Evolutionary conservation across 2,113 vertebrate species (phyloP), one percentile per base, ranked within the genome.

Genomic region (Hirundichthys speculiger): DNA sequence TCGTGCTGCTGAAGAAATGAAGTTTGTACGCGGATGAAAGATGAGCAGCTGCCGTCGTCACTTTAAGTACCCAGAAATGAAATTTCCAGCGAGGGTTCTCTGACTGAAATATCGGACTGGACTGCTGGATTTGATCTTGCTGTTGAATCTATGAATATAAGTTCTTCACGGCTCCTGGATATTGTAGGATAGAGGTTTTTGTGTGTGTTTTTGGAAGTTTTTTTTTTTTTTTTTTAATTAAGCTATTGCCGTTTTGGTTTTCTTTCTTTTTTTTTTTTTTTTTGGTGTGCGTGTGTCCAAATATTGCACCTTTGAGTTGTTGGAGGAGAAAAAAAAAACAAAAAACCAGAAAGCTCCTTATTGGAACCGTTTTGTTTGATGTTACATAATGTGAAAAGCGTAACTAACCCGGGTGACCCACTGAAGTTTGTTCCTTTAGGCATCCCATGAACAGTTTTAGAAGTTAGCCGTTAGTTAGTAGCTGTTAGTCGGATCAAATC

Each of bases 21-120:
- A 15, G 51, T 65, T 50, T 43, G 4, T 64, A 40, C 25, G 46
- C 19, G 19, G 49, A 27, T n/a, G 53, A 56, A 19, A 49, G 38
- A 77, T 0, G 56, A 73, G 81, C 80, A 80, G 83, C 86, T 88
- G 78, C 76, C 76, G 20, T 48, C 13, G 73, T 77, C 86, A 87
- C 86, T 89, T 89, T 64, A 34, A 53, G 62, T 70, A 53, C 15
- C 51, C 50, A 51, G 40, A 69, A 46, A 55, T 57, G 59, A 73
- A 80, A 72, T 39, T 69, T 59, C 53, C 74, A 75, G 64, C 52
- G 69, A 41, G 54, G 42, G 64, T 79, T 52, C 65, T 48, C 61
- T 75, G 54, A 74, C 61, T 75, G 54, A 74, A 68, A 57, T 14
- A 59, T 63, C 74, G 61, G 39, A 52, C 59, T 54, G 61, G 41